Evolutionary conservation across 2,797 vertebrate species (phyloP).

Genomic region (Hybognathus amarus): DNA sequence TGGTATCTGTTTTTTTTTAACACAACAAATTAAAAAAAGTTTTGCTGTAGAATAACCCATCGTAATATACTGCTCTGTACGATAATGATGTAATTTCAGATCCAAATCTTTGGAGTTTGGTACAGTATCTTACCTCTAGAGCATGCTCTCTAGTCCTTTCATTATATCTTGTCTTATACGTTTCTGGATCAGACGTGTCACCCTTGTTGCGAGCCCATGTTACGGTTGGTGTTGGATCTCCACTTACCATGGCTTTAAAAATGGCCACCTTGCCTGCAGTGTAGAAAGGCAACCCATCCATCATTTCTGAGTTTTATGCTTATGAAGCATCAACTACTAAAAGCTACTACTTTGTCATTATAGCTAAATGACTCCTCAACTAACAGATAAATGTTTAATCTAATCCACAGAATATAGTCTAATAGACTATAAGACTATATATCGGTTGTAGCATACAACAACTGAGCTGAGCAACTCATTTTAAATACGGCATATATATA

Average conservation of each 20-base stretch:
- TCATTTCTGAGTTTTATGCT: background rate
- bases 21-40: background rate
- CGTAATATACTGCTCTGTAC: background rate
- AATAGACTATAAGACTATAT: background rate
- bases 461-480: background rate
- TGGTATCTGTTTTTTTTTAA: constrained; percentile 73
- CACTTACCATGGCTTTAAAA: constrained; percentile 84
- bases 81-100: background rate
- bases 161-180: constrained; percentile 77
- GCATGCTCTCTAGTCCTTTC: constrained; percentile 74
- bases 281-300: background rate
- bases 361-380: background rate
- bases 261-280: constrained; percentile 82
- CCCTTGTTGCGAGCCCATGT: constrained; percentile 79
- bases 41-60: background rate
- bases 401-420: background rate
- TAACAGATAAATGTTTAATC: constrained; percentile 1
- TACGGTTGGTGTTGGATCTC: constrained; percentile 82
- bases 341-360: constrained; percentile 1
- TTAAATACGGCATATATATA: background rate
- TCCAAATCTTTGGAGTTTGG: background rate
- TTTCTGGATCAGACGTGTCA: constrained; percentile 74
- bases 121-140: constrained; percentile 80
- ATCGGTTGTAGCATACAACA: background rate
- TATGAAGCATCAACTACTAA: background rate